phyloP scores from a whole-genome alignment of 1,140 invertebrate species.

The Sitodiplosis mosellana region DNA sequence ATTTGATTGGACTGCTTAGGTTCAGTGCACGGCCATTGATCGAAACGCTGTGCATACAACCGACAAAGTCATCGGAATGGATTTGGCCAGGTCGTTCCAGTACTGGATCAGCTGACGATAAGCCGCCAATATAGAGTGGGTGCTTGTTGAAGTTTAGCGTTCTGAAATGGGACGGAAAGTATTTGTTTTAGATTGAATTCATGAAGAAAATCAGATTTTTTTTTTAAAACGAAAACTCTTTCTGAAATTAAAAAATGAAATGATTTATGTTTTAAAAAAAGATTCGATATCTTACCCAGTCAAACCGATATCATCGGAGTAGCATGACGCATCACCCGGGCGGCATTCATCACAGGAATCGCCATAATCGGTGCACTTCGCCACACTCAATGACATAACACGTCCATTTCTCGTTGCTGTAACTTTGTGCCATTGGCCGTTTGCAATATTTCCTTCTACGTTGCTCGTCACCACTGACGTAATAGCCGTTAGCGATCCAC shows the following conservation, averaged over 20 bases:
- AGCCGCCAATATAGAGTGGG: conserved; percentile 65
- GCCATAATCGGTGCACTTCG: conserved; percentile 62
- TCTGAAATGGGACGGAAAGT: conserved; percentile 31
- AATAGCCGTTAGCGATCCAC: conserved; percentile 68
- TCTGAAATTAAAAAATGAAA: neutral
- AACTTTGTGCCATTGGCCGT: conserved; percentile 81
- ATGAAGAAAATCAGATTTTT: neutral
- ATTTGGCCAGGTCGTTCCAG: conserved; percentile 74
- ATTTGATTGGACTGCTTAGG: conserved; percentile 51
- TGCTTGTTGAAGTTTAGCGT: conserved; percentile 86
- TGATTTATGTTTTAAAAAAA: neutral
- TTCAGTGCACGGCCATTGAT: conserved; percentile 71
- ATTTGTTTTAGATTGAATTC: neutral
- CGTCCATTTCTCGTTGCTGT: conserved; percentile 76
- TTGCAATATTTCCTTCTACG: conserved; percentile 43
- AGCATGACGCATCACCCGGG: conserved; percentile 60
- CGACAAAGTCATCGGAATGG: conserved; percentile 78
- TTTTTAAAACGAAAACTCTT: too few species aligned
- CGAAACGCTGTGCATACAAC: conserved; percentile 76
- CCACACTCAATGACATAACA: conserved; percentile 66
- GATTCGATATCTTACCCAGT: conserved; percentile 42
- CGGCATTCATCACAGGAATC: conserved; percentile 70
- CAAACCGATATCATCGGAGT: conserved; percentile 64
- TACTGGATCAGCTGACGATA: conserved; percentile 64
- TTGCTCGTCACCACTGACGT: conserved; percentile 50